A percentile compares a stretch with the other conserved stretches of the same genome.
Evolutionary conservation across 1,140 invertebrate genomes (phyloP).

Genomic region (Neodiprion fabricii): DNA sequence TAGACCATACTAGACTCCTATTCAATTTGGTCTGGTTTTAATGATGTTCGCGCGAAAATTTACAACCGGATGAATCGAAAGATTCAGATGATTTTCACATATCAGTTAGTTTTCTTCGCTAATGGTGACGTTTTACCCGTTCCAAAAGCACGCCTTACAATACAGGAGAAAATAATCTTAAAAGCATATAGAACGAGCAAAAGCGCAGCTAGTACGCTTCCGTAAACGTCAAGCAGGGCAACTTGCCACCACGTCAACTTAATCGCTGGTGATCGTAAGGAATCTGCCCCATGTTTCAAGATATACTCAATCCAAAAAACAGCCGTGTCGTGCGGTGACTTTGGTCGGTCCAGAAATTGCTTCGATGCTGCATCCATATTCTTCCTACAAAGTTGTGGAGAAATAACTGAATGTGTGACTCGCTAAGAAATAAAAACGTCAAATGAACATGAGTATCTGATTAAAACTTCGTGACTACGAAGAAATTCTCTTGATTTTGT

Average conservation of each 20-base stretch:
- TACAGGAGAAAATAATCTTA: background rate
- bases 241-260: conserved; percentile 53
- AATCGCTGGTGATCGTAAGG: conserved; percentile 46
- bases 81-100: too few relatives aligned
- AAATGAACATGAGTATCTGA: too few relatives aligned
- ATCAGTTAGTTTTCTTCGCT: background rate
- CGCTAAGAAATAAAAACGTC: too few relatives aligned
- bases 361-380: conserved; percentile 31
- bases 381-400: background rate
- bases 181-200: background rate
- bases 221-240: conserved; percentile 50
- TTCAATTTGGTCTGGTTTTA: too few relatives aligned
- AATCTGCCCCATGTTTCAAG: conserved; percentile 56
- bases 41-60: too few relatives aligned
- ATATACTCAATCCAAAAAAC: conserved; percentile 72
- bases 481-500: background rate
- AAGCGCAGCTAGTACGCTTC: background rate
- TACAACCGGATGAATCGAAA: too few relatives aligned
- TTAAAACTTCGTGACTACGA: too few relatives aligned
- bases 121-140: background rate
- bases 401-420: background rate
- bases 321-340: conserved; percentile 64
- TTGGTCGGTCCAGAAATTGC: conserved; percentile 65
- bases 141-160: background rate
- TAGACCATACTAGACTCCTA: too few relatives aligned